Conservation (phyloP, 2,113 vertebrate genomes). For the Octodon degus region DNA sequence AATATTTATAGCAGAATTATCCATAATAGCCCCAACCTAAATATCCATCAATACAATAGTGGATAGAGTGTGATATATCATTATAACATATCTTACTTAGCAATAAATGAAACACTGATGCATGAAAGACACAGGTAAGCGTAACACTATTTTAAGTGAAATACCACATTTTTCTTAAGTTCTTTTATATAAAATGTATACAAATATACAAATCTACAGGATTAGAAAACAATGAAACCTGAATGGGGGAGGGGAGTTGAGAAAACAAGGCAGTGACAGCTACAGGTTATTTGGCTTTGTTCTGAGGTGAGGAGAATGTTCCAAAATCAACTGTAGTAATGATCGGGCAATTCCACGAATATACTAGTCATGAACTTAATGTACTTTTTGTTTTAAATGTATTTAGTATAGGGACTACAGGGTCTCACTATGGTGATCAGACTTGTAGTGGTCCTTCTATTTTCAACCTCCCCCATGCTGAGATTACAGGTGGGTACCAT, state of each 20-base stretch:
- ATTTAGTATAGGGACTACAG: no score
- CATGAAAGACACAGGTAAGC: background rate
- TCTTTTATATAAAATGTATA: background rate
- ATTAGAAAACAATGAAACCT: background rate
- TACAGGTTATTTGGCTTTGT: background rate
- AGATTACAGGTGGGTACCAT: no score
- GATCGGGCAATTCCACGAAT: background rate
- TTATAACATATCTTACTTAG: background rate
- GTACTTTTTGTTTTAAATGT: no score
- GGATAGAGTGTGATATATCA: background rate
- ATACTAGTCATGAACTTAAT: background rate
- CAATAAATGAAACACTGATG: conserved; percentile 23
- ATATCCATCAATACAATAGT: background rate
- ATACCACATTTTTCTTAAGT: background rate
- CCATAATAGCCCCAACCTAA: background rate
- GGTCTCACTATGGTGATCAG: no score
- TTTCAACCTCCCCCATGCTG: no score
- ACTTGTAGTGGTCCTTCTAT: no score
- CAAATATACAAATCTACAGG: background rate
- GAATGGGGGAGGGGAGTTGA: no score
- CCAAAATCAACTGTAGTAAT: background rate
- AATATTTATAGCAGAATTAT: background rate
- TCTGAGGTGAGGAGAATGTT: background rate
- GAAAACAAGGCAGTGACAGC: background rate
- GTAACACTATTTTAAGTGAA: background rate